These are phyloP conservation scores for Tryphoninae sp. DNA, from an alignment of 2,888 invertebrate species.

Conservation along the genomic window DNA sequence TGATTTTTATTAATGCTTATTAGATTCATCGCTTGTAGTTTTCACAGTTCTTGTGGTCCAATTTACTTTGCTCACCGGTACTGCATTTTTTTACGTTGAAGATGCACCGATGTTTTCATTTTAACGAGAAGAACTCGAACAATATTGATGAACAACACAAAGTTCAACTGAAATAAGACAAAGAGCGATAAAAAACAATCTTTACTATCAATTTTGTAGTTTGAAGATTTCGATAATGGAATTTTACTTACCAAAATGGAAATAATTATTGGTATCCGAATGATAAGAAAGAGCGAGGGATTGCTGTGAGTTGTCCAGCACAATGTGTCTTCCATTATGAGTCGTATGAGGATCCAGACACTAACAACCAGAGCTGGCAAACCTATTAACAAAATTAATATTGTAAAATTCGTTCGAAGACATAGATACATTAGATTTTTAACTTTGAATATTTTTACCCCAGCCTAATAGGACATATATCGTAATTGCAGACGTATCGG, in stretches of 20 bases:
- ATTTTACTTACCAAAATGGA: constrained; percentile 83
- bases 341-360: constrained; percentile 84
- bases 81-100: constrained; percentile 84
- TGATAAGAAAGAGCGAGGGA: constrained; percentile 82
- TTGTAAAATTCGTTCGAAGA: constrained; percentile 37
- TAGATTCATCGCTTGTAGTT: neutral
- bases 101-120: constrained; percentile 83
- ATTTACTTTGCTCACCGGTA: constrained; percentile 82
- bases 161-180: constrained; percentile 83
- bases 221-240: neutral
- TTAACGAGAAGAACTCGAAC: constrained; percentile 83
- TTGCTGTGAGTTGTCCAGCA: constrained; percentile 85
- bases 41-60: no score
- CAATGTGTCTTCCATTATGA: constrained; percentile 82
- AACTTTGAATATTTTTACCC: constrained; percentile 82
- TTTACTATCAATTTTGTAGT: neutral
- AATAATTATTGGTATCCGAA: constrained; percentile 84
- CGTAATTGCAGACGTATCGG: constrained; percentile 84
- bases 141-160: constrained; percentile 85
- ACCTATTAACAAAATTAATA: constrained; percentile 77
- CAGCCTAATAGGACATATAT: constrained; percentile 85
- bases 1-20: neutral
- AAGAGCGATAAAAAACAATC: neutral
- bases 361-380: constrained; percentile 84
- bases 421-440: no score